Conservation (phyloP, 2,113 vertebrate genomes). For the Haliaeetus leucogaster region DNA sequence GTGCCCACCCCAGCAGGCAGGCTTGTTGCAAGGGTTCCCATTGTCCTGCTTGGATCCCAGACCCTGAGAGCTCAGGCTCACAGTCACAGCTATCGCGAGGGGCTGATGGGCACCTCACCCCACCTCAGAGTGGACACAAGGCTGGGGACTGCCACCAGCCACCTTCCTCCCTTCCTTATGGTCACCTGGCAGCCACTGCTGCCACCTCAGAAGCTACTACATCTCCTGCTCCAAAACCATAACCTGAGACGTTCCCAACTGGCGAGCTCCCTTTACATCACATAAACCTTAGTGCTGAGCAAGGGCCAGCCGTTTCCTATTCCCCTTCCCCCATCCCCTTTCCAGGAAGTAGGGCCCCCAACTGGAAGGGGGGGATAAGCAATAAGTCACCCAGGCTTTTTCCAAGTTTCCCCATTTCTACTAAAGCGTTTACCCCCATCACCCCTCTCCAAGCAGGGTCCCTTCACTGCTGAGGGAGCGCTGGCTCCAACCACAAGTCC, state of each 20-base stretch:
- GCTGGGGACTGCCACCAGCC: neutral
- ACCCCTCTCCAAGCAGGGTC: neutral
- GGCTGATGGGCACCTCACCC: neutral
- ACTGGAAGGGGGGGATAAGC: neutral
- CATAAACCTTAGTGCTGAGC: neutral
- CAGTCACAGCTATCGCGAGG: fast-evolving
- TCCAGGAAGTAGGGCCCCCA: neutral
- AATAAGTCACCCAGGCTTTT: neutral
- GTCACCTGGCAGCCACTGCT: neutral
- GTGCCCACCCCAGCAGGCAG: neutral
- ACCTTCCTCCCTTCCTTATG: neutral
- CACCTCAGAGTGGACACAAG: neutral
- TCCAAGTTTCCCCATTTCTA: neutral
- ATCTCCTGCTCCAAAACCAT: neutral
- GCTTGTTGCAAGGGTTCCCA: neutral
- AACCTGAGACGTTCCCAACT: neutral
- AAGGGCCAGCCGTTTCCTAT: neutral
- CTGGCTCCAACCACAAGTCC: neutral
- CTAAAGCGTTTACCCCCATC: neutral
- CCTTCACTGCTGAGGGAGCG: neutral
- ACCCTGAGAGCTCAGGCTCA: neutral
- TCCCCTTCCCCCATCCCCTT: neutral
- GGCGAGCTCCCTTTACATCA: neutral
- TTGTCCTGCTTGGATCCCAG: neutral
- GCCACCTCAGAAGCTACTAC: neutral